Base-by-base conservation (phyloP, 2,888 invertebrate species). In the Tortrix viridana region DNA sequence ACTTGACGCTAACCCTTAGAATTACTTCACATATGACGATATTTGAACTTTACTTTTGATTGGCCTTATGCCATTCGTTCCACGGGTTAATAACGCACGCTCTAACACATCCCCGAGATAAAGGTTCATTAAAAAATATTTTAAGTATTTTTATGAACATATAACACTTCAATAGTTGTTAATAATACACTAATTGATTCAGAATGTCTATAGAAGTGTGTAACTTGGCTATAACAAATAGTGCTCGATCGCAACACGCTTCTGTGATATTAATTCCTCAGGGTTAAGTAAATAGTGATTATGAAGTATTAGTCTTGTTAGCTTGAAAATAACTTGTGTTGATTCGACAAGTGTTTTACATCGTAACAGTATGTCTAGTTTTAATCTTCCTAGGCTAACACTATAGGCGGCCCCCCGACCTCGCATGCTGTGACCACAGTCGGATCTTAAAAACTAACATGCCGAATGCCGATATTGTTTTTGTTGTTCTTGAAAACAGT, bases 321-420 rank as follows among this genome's bases (percentile, higher is more conserved):
- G 18, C 16, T 58, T 4, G 7, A n/a, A 23, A 54, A 50, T 5
- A 3, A n/a, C 12, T n/a, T 18, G 14, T 52, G 50, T 18, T 46
- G 67, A 23, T 69, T 68, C 57, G 68, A 63, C 67, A 74, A 74
- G 71, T 76, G 70, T 68, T 64, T 68, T 69, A 69, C 67, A 71
- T 63, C 69, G 58, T 68, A 67, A 41, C 41, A 41, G 41, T 57
- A 56, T 60, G 65, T 62, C 65, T 70, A 65, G 70, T 71, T 69
- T 73, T 74, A 71, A 69, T 65, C 64, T 64, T 54, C 55, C 77
- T 77, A 82, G 72, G 74, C 81, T 89, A 87, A 83, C 71, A 76
- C 88, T 89, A 91, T 89, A 91, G 90, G 89, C 89, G 90, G 90
- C 85, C 87, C 81, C 77, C 82, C 82, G 82, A 88, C 87, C 86